A percentile compares a stretch with the other conserved stretches of the same genome.
phyloP scores from a whole-genome alignment of 1,140 invertebrate species.

The Delia radicum region DNA sequence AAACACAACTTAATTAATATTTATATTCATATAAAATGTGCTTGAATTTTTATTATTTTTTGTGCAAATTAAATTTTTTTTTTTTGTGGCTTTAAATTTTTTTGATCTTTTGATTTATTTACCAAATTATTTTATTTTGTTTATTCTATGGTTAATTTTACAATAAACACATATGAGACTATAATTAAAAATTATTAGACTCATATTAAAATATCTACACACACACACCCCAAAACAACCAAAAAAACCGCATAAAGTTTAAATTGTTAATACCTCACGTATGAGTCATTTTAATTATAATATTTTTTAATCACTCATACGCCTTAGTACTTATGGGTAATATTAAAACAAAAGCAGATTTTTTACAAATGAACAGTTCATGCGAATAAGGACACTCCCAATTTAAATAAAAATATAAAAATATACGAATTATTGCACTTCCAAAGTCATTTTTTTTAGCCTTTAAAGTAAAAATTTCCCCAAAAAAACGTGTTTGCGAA shows the following conservation, averaged over 20 bases:
- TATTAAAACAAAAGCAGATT: too few relatives aligned
- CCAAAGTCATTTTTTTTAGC: too few relatives aligned
- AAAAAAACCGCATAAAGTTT: not conserved
- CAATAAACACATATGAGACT: not conserved
- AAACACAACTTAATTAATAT: too few relatives aligned
- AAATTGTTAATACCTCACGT: not conserved
- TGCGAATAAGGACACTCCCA: too few relatives aligned
- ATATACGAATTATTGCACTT: too few relatives aligned
- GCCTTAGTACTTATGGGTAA: too few relatives aligned
- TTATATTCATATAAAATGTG: too few relatives aligned
- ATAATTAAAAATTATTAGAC: not conserved
- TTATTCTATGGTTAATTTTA: conserved; percentile 2
- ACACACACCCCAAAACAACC: not conserved
- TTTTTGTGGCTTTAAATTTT: not conserved
- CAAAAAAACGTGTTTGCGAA: too few relatives aligned
- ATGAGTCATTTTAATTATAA: conserved; percentile 2
- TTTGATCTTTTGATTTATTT: not conserved
- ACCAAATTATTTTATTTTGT: not conserved
- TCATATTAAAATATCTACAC: not conserved
- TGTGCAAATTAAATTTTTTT: too few relatives aligned
- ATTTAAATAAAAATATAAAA: too few relatives aligned
- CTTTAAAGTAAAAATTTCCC: too few relatives aligned
- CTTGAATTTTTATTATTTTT: not conserved
- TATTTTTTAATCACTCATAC: not conserved
- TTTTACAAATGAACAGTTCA: too few relatives aligned